These are phyloP conservation scores for Plagiodera versicolora DNA, from an alignment of 2,888 invertebrate species.

Conservation along the genomic window DNA sequence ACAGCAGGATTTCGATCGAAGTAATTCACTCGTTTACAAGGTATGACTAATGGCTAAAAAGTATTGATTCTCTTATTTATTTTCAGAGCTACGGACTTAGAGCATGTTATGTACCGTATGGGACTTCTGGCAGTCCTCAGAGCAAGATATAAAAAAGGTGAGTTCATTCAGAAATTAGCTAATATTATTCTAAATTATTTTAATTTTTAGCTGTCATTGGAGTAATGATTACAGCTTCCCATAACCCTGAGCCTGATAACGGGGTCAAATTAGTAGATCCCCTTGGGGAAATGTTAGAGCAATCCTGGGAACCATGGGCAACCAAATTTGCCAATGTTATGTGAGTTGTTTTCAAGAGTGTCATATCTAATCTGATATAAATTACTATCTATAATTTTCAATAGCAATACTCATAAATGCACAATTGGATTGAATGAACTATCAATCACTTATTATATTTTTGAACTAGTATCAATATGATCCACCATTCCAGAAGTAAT, in stretches of 20 bases:
- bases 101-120: slow-evolving; percentile 93
- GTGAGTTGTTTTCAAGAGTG: slow-evolving; percentile 53
- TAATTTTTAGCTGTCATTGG: slow-evolving; percentile 73
- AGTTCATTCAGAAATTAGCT: slow-evolving; percentile 31
- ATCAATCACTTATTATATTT: no score
- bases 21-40: slow-evolving; percentile 54
- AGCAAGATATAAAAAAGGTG: slow-evolving; percentile 80
- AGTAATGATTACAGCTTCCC: slow-evolving; percentile 99
- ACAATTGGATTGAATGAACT: no score
- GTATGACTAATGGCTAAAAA: slow-evolving; percentile 26
- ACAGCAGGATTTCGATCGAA: slow-evolving; percentile 84
- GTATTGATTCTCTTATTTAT: slow-evolving; percentile 31
- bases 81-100: slow-evolving; percentile 78
- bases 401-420: neutral
- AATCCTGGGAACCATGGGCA: slow-evolving; percentile 88
- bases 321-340: slow-evolving; percentile 83
- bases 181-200: neutral
- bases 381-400: neutral
- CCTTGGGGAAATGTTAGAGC: slow-evolving; percentile 93
- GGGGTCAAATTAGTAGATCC: slow-evolving; percentile 97
- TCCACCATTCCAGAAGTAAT: no score
- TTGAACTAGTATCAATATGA: no score
- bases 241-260: slow-evolving; percentile 95
- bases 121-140: slow-evolving; percentile 88
- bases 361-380: slow-evolving; percentile 2